These are phyloP conservation scores for Plusia festucae DNA, from an alignment of 2,888 invertebrate species.

Conservation along the genomic window DNA sequence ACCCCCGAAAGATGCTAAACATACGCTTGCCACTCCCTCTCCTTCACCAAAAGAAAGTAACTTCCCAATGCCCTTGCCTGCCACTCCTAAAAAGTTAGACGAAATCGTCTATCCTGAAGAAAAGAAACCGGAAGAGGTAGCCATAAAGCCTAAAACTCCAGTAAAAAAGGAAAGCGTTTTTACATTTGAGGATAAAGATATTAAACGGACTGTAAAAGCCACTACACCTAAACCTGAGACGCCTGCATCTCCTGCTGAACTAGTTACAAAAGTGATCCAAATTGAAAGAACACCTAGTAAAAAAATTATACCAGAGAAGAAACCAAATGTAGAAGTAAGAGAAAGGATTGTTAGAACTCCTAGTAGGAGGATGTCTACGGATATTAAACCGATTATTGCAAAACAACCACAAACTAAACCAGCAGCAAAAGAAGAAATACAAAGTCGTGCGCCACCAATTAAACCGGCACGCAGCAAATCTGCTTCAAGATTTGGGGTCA, in stretches of 20 bases:
- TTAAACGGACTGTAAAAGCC: constrained; percentile 64
- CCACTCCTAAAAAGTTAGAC: constrained; percentile 79
- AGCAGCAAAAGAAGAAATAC: constrained; percentile 71
- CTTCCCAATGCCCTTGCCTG: constrained; percentile 72
- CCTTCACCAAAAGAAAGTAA: constrained; percentile 79
- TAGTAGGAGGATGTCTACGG: constrained; percentile 76
- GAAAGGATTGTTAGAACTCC: constrained; percentile 85
- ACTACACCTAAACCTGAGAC: constrained; percentile 67
- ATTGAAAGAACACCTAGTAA: constrained; percentile 84
- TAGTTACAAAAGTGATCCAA: constrained; percentile 85
- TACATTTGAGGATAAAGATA: constrained; percentile 76
- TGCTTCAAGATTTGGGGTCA: constrained; percentile 86
- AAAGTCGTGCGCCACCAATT: constrained; percentile 79
- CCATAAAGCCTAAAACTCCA: constrained; percentile 68
- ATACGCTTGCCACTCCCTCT: constrained; percentile 73
- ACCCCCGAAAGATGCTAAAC: constrained; percentile 65
- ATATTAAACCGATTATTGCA: constrained; percentile 71
- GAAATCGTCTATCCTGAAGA: constrained; percentile 78
- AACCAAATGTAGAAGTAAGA: constrained; percentile 80
- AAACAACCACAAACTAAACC: constrained; percentile 67
- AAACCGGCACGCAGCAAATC: constrained; percentile 88
- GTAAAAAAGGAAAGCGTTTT: constrained; percentile 74
- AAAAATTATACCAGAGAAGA: constrained; percentile 77
- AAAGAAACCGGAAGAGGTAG: constrained; percentile 63
- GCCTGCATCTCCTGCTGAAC: constrained; percentile 71